These are phyloP conservation scores for Drosophila pseudotalamancana DNA, from an alignment of 2,888 invertebrate species.

Conservation along the genomic window DNA sequence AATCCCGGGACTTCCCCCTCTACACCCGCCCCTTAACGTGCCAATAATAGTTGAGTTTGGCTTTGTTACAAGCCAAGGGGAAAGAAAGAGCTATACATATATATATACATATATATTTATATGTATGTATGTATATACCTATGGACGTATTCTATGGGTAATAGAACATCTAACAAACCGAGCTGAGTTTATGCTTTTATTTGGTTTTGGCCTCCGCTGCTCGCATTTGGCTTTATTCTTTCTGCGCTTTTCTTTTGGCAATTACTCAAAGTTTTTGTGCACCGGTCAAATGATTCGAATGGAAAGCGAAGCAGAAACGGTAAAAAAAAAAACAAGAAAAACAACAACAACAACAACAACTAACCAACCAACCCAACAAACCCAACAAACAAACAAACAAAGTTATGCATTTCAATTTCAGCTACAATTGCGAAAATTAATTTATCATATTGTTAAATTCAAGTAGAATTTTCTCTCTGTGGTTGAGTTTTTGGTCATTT, in stretches of 20 bases:
- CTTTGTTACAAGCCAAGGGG: conserved; percentile 50
- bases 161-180: conserved; percentile 44
- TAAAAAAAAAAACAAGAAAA: conserved; percentile 5
- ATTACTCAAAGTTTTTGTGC: conserved; percentile 72
- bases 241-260: conserved; percentile 49
- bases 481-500: not conserved
- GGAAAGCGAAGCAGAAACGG: conserved; percentile 21
- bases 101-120: conserved; percentile 2
- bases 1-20: conserved; percentile 14
- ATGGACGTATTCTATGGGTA: conserved; percentile 8
- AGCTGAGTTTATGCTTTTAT: conserved; percentile 41
- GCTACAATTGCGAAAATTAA: conserved; percentile 66
- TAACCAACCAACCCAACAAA: conserved; percentile 9
- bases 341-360: not conserved
- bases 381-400: conserved; percentile 21
- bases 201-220: conserved; percentile 16
- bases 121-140: not conserved
- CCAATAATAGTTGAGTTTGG: conserved; percentile 74
- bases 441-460: conserved; percentile 52
- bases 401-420: conserved; percentile 67
- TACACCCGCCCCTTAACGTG: conserved; percentile 43
- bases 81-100: conserved; percentile 29
- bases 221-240: conserved; percentile 16
- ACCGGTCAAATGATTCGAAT: conserved; percentile 51
- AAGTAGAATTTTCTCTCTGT: conserved; percentile 24